These are phyloP conservation scores for Parnassius glacialis DNA, from an alignment of 2,888 invertebrate genomes.

Conservation along the genomic window DNA sequence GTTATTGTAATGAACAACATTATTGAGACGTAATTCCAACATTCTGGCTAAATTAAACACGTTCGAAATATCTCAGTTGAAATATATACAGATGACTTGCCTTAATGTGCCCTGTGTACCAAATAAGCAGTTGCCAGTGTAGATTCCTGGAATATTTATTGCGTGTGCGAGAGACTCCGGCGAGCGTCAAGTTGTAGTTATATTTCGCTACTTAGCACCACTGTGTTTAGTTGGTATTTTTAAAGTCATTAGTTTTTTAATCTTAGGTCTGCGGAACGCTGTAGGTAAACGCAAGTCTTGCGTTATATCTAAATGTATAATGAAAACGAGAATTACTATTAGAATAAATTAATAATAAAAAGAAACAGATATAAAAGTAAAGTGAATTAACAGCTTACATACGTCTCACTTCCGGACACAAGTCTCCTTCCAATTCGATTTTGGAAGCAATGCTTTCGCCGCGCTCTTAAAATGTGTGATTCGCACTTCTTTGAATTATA, in stretches of 20 bases:
- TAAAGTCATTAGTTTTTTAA: background rate
- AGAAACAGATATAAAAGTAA: too few relatives aligned
- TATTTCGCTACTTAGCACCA: background rate
- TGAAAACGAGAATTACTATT: too few relatives aligned
- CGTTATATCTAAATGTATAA: too few relatives aligned
- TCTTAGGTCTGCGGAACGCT: too few relatives aligned
- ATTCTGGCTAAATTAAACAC: conserved; percentile 12
- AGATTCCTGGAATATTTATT: conserved; percentile 15
- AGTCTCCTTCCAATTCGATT: too few relatives aligned
- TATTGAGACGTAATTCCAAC: conserved; percentile 9
- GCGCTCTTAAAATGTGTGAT: too few relatives aligned
- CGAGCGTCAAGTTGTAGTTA: background rate
- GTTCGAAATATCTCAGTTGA: conserved; percentile 2
- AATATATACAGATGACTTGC: background rate
- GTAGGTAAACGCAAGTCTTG: too few relatives aligned
- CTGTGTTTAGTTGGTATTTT: background rate
- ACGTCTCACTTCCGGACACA: too few relatives aligned
- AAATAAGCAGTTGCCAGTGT: conserved; percentile 16
- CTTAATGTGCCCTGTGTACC: conserved; percentile 10
- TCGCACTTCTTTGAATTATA: too few relatives aligned
- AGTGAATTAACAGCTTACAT: too few relatives aligned
- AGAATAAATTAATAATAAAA: too few relatives aligned
- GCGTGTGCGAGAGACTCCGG: conserved; percentile 6
- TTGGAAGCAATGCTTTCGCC: too few relatives aligned
- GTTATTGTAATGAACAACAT: background rate